Conservation (phyloP, 1,140 invertebrate species). For the Eumaeus atala region DNA sequence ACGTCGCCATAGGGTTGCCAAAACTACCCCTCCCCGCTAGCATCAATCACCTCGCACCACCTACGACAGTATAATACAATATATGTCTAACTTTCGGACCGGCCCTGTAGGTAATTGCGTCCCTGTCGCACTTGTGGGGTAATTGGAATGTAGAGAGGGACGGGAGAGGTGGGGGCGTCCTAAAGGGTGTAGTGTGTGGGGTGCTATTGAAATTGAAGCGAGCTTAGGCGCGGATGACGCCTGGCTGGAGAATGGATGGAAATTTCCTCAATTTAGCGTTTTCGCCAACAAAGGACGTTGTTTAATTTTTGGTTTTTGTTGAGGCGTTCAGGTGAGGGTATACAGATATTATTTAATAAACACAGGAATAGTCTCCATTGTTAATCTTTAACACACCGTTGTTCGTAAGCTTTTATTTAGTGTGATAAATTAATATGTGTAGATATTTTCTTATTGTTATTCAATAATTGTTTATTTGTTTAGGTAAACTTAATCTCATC, state of each 20-base stretch:
- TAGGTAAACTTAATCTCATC: no score
- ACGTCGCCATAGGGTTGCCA: constrained; percentile 65
- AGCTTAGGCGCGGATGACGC: constrained; percentile 72
- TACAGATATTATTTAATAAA: constrained; percentile 1
- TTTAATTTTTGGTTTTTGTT: constrained; percentile 72
- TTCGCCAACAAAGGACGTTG: constrained; percentile 70
- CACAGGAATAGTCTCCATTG: constrained; percentile 6
- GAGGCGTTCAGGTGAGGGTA: constrained; percentile 47
- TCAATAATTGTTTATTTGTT: no score
- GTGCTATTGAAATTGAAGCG: constrained; percentile 73
- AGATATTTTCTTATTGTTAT: no score
- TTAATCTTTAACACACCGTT: constrained; percentile 1
- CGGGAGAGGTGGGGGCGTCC: constrained; percentile 52
- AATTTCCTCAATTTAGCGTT: constrained; percentile 74
- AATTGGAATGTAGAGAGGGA: constrained; percentile 29
- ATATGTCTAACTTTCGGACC: constrained; percentile 73
- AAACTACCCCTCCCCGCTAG: constrained; percentile 61
- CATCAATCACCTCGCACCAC: constrained; percentile 70
- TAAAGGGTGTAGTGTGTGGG: constrained; percentile 71
- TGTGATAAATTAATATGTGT: no score
- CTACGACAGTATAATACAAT: constrained; percentile 72
- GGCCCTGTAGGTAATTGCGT: constrained; percentile 59
- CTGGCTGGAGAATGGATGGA: constrained; percentile 72
- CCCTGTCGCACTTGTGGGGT: constrained; percentile 25
- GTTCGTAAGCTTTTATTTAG: no score